phyloP scores from a whole-genome alignment of 2,888 invertebrate genomes.

The Hyposoter dolosus region DNA sequence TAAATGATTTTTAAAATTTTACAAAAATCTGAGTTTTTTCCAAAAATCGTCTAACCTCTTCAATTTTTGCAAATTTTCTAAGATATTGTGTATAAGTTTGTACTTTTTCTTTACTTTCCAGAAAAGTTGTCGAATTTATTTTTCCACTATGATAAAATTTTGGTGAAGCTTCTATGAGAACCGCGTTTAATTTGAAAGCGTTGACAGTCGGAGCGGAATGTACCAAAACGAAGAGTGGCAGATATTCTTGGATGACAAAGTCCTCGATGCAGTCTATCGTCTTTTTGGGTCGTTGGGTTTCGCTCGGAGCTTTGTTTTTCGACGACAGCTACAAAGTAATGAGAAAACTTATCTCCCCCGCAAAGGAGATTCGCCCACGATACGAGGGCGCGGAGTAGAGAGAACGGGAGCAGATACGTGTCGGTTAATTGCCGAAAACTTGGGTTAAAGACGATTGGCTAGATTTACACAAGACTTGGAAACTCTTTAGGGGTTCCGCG shows the following conservation, averaged over 20 bases:
- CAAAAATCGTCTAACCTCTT: no score
- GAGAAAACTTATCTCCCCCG: conserved; percentile 31
- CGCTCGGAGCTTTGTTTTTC: conserved; percentile 6
- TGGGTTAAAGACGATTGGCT: conserved; percentile 59
- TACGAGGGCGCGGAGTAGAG: neutral
- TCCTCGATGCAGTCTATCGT: conserved; percentile 12
- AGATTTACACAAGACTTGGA: conserved; percentile 63
- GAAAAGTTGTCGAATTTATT: no score
- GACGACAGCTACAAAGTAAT: neutral
- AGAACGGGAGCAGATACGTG: conserved; percentile 19
- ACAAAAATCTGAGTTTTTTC: no score
- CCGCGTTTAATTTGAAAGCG: neutral
- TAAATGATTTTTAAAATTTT: no score
- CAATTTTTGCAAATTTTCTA: no score
- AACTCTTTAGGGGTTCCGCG: conserved; percentile 23
- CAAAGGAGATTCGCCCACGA: conserved; percentile 2
- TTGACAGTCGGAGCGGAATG: neutral
- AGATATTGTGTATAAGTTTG: no score
- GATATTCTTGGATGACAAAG: neutral
- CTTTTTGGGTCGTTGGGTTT: neutral
- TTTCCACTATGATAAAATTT: neutral
- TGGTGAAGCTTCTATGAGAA: neutral
- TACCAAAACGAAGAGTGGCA: neutral
- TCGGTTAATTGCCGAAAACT: conserved; percentile 47
- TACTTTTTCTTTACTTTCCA: no score